Evolutionary conservation across 92 coral and sea anemone species (phyloP).

Genomic region (Porites evermanni): DNA sequence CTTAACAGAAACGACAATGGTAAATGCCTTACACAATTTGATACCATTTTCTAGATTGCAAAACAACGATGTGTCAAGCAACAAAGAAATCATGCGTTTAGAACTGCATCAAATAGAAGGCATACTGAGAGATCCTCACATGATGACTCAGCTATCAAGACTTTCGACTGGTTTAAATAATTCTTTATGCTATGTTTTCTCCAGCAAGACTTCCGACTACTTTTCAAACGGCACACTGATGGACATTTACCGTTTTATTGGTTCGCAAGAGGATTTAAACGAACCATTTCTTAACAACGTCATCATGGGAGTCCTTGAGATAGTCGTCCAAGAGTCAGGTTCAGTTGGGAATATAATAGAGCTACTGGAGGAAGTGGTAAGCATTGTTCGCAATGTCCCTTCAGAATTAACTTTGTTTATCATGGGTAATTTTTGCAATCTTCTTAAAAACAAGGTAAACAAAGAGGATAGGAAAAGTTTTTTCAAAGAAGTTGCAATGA

Average conservation of each 20-base stretch:
- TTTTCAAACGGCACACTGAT: not conserved
- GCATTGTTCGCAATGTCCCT: not conserved
- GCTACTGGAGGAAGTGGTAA: not conserved
- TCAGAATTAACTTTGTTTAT: slow-evolving; percentile 3
- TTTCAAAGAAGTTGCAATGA: not conserved
- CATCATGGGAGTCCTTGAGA: not conserved
- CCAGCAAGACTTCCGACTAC: not conserved
- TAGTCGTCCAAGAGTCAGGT: not conserved
- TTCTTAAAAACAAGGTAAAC: not conserved
- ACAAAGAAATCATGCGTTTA: not conserved
- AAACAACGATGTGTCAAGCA: too few species aligned
- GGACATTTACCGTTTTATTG: slow-evolving; percentile 1
- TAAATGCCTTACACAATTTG: not conserved
- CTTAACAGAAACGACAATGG: not conserved
- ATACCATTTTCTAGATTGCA: not conserved
- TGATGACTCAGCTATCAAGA: slow-evolving; percentile 10
- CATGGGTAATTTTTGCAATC: not conserved
- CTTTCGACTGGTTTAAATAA: not conserved
- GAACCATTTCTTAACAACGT: not conserved
- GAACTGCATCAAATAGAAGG: not conserved
- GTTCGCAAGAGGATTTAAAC: not conserved
- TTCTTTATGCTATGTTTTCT: not conserved
- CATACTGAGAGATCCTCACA: not conserved
- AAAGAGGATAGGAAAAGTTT: not conserved
- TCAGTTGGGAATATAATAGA: not conserved